Base-by-base conservation (phyloP, 2,888 invertebrate genomes). In the Pseudanteris insignis region DNA sequence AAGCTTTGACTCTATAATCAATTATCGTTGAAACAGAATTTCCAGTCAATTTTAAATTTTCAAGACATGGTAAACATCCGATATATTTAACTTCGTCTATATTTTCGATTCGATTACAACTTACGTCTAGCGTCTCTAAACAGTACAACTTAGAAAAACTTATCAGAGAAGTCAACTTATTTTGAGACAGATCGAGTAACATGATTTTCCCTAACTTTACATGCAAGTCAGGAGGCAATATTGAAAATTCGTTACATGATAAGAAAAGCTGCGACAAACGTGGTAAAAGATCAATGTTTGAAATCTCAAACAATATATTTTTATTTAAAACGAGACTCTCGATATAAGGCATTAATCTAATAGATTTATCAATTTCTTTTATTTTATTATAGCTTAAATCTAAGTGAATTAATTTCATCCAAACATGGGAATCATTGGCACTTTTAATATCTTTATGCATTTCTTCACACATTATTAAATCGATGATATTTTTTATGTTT, bases 1-100 rank as follows among this genome's bases (percentile, higher is more conserved):
- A 83, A 1, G 95, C 91, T 73, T 92, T 91, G 0, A 94, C 89
- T 70, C 97, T 86, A 75, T 96, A 97, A 81, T 97, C 96, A 74
- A 90, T 86, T 44, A 88, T 85, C 1, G 89, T 86, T 0, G 95
- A 92, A 0, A 97, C 89, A 9, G 92, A 91, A 82, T 97, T 97
- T 0, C 94, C 95, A 0, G 90, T 91, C 33, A 97, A 81, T 73
- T 89, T 85, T n/a, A 97, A 81, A 78, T 89, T 87, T 76, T 95
- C 95, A 44, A 98, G 81, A 73, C 93, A 91, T 0, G 96, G 96
- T 29, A 98, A 81, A 58, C 86, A 85, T 25, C 91, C 89, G 34
- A 96, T 84, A 78, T 89, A 83, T 66, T 87, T 86, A 0, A 96
- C 89, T 77, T 95, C 93, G 65, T 89, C 87, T 6, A 96, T 86